Evolutionary conservation across 2,113 vertebrate genomes (phyloP), one percentile per base, ranked within the genome.

Genomic region (Macrotus californicus): DNA sequence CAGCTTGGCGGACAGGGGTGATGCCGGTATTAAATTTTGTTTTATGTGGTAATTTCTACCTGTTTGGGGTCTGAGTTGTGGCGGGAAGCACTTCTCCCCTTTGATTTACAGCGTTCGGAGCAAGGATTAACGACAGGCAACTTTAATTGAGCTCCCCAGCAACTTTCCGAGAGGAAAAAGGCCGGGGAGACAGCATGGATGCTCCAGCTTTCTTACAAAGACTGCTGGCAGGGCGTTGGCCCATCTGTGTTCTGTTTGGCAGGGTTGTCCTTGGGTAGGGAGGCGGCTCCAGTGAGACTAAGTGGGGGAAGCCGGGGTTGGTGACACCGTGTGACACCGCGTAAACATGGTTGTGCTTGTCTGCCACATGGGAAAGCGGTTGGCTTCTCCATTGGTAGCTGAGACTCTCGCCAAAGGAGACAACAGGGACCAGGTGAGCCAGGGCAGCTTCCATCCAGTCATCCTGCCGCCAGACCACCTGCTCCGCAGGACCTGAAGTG

Each of bases 81-180:
- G 96, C 64, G 97, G 97, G 88, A 73, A 94, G 84, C 86, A 77
- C 94, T 96, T 98, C 96, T 96, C 95, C 81, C 92, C 95, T 98
- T 97, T 98, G 98, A 98, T 98, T 97, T 97, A 87, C 64, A 19
- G 76, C 56, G 73, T 72, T 92, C 66, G 93, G 97, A 97, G 90
- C 87, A 91, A 97, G 95, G 97, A 98, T 97, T 95, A 66, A 85
- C 94, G 95, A 95, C n/a, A 88, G 91, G 72, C 46, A 66, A 93
- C 95, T 98, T 98, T 98, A 97, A 97, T 98, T 97, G 96, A 95
- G 52, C 89, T 96, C 89, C 96, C 79, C 89, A 93, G 96, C 91
- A 97, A 93, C 96, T 97, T 97, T 89, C 87, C 93, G 81, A 94
- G 94, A 97, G 98, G 97, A 95, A 97, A 97, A 92, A 87, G 95